These are phyloP conservation scores for Tipula vernalis DNA, from an alignment of 2,888 invertebrate species.

Conservation along the genomic window DNA sequence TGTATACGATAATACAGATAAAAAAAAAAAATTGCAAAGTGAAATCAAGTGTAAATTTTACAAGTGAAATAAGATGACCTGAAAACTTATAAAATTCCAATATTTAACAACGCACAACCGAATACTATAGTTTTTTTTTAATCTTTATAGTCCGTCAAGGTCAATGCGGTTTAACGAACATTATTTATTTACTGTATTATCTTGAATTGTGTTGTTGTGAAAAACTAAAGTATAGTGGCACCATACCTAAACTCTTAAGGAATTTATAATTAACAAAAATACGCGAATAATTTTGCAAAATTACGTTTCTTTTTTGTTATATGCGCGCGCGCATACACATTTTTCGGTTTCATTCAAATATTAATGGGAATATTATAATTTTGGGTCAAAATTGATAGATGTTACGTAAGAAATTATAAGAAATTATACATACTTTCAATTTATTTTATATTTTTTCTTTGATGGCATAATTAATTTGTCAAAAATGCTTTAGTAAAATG, in stretches of 20 bases:
- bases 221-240: no score
- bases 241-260: no score
- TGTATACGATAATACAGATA: background rate
- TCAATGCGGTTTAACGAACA: background rate
- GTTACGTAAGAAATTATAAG: background rate
- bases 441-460: background rate
- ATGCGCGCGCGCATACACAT: background rate
- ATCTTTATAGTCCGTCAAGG: background rate
- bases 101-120: background rate
- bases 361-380: background rate
- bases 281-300: background rate
- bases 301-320: background rate
- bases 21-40: background rate
- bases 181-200: background rate
- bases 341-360: background rate
- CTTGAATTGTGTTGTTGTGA: background rate
- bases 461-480: background rate
- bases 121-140: background rate
- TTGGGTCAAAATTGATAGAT: background rate
- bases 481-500: background rate
- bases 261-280: background rate
- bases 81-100: background rate
- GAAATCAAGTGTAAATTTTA: background rate
- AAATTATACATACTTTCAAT: background rate
- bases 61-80: background rate